Evolutionary conservation across 2,113 vertebrate species (phyloP).

Genomic region (Festucalex cinctus): DNA sequence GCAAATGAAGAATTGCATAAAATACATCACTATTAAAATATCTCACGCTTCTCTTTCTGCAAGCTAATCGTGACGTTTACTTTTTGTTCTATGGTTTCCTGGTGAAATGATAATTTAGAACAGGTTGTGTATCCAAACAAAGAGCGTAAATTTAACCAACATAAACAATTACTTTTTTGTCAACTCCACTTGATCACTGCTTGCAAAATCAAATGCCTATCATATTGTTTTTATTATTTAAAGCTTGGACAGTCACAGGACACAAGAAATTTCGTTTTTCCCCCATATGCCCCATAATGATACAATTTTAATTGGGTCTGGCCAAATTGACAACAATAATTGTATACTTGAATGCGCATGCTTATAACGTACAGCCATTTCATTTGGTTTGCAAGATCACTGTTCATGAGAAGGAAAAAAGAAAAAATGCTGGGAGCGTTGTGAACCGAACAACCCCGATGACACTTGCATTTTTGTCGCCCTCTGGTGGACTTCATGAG

Average conservation of each 20-base stretch:
- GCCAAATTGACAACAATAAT: too few relatives aligned
- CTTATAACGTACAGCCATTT: neutral
- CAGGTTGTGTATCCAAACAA: neutral
- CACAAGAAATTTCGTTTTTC: too few relatives aligned
- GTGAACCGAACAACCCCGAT: conserved; percentile 47
- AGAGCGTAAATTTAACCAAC: too few relatives aligned
- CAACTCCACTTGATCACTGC: too few relatives aligned
- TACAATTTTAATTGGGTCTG: too few relatives aligned
- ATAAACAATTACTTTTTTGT: too few relatives aligned
- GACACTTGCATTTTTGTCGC: conserved; percentile 38
- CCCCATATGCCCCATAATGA: too few relatives aligned
- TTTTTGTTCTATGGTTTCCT: neutral
- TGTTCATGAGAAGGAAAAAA: conserved; percentile 2
- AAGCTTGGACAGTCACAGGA: too few relatives aligned
- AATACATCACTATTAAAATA: neutral
- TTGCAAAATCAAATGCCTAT: too few relatives aligned
- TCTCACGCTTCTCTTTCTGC: neutral
- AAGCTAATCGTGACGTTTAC: neutral
- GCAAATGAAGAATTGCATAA: neutral
- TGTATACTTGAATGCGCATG: neutral
- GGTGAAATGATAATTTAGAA: neutral
- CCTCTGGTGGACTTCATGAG: conserved; percentile 46
- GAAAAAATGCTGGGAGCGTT: conserved; percentile 31
- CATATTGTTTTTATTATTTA: too few relatives aligned
- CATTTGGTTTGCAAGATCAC: neutral